Evolutionary conservation across 2,888 invertebrate species (phyloP), one percentile per base, ranked within the genome.

Genomic region (Ormyrus labotus): DNA sequence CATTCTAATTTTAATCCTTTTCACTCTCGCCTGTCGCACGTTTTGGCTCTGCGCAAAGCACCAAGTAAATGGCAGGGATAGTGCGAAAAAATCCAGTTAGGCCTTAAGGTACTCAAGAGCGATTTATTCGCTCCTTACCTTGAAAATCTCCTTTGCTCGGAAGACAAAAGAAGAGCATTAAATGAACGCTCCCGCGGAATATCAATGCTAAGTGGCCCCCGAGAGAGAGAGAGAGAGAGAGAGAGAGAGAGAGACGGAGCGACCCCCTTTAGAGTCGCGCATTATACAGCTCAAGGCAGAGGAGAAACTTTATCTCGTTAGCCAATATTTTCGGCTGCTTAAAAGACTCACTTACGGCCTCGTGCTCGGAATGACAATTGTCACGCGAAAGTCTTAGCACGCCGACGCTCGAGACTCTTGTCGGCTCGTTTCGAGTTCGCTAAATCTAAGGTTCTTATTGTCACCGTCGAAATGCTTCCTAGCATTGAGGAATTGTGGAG

Each of bases 161-260:
- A 83, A 88, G 87, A 88, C 87, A 87, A 87, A 87, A 86, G 85
- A 83, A 81, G 79, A 83, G 86, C 86, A 86, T 88, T 87, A 87
- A 84, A 82, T 78, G 84, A 81, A 84, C 83, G 83, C 86, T 83
- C 81, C 63, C 61, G 65, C 65, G 82, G 87, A 88, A 89, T 88
- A 87, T 86, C 85, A 87, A 85, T 87, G 85, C 81, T 84, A 83
- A 82, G 82, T 75, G 77, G 77, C 34, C 55, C 71, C 8, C 47
- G 78, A 50, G 34, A 34, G 34, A 34, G 34, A 34, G 34, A 34
- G 34, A 34, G 34, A 34, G 34, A 34, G 34, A 34, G 34, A 34
- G 34, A 34, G 34, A 34, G 34, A 34, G 34, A 34, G 34, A 34
- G 34, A 34, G 34, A 34, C 34, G 34, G 34, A 9, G 65, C 60